These are phyloP conservation scores for Scolopax mira DNA, from an alignment of 2,113 vertebrate species.

Conservation along the genomic window DNA sequence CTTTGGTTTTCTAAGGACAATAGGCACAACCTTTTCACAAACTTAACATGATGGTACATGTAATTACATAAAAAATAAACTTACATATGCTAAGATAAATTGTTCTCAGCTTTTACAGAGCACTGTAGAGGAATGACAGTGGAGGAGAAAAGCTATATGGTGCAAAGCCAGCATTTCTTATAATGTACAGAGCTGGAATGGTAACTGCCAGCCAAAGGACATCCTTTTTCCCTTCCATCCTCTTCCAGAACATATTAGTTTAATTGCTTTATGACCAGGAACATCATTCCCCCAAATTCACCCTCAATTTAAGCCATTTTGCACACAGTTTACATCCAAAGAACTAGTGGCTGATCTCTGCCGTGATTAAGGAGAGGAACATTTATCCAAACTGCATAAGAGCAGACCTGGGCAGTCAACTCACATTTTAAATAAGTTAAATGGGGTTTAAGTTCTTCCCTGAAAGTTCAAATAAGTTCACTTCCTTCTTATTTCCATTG, in stretches of 20 bases:
- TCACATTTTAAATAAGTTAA: slow-evolving; percentile 6
- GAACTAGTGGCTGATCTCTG: slow-evolving; percentile 22
- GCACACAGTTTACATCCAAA: slow-evolving; percentile 51
- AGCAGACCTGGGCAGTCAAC: slow-evolving; percentile 28
- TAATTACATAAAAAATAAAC: slow-evolving; percentile 80
- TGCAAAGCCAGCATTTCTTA: slow-evolving; percentile 51
- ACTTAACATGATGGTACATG: slow-evolving; percentile 72
- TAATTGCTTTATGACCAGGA: slow-evolving; percentile 52
- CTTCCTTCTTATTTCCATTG: not conserved
- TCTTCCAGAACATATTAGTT: slow-evolving; percentile 45
- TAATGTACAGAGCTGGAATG: slow-evolving; percentile 43
- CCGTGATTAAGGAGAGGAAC: slow-evolving; percentile 32
- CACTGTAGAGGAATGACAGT: slow-evolving; percentile 12
- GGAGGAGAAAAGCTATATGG: slow-evolving; percentile 44
- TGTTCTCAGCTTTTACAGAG: slow-evolving; percentile 77
- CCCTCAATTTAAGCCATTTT: slow-evolving; percentile 7
- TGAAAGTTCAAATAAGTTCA: slow-evolving; percentile 57
- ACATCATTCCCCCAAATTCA: slow-evolving; percentile 36
- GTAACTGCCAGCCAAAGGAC: slow-evolving; percentile 57
- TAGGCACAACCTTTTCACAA: slow-evolving; percentile 72
- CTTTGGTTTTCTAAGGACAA: slow-evolving; percentile 80
- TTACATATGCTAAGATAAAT: slow-evolving; percentile 76
- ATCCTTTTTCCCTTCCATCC: not conserved
- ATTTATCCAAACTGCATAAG: slow-evolving; percentile 4
- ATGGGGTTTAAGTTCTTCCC: not conserved